Evolutionary conservation across 2,797 vertebrate genomes (phyloP).

Genomic region (Tangara arthus): DNA sequence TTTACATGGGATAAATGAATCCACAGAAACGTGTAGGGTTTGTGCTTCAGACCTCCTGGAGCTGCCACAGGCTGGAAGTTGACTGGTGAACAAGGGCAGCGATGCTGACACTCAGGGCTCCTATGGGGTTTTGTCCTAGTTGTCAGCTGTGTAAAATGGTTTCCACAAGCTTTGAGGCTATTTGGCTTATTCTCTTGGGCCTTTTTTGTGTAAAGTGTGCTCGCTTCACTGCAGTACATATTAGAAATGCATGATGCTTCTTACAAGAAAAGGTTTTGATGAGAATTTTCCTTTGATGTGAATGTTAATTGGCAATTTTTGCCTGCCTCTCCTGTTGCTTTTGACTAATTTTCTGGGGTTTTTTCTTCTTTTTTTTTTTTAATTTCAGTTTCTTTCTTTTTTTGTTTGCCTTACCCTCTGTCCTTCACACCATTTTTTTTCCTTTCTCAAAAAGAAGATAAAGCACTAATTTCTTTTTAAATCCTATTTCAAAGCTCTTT

Average conservation of each 20-base stretch:
- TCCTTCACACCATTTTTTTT: neutral
- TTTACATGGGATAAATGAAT: neutral
- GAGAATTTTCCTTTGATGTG: constrained; percentile 7
- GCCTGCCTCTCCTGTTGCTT: neutral
- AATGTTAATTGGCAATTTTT: constrained; percentile 5
- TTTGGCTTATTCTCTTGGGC: neutral
- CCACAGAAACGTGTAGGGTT: fast-evolving
- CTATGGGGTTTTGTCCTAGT: neutral
- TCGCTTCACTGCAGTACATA: neutral
- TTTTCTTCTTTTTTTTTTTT: neutral
- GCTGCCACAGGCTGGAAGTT: neutral
- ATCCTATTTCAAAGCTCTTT: constrained; percentile 17
- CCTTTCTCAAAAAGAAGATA: neutral
- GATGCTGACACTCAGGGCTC: fast-evolving
- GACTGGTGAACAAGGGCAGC: neutral
- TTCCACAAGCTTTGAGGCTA: neutral
- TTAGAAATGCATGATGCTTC: neutral
- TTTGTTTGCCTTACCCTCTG: neutral
- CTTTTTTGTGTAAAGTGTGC: neutral
- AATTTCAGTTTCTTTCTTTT: neutral
- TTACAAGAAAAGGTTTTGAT: neutral
- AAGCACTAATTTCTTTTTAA: neutral
- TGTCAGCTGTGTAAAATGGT: neutral
- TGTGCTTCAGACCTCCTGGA: neutral
- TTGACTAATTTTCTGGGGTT: neutral